phyloP scores from a whole-genome alignment of 2,888 invertebrate species.

The Willowsia nigromaculata region DNA sequence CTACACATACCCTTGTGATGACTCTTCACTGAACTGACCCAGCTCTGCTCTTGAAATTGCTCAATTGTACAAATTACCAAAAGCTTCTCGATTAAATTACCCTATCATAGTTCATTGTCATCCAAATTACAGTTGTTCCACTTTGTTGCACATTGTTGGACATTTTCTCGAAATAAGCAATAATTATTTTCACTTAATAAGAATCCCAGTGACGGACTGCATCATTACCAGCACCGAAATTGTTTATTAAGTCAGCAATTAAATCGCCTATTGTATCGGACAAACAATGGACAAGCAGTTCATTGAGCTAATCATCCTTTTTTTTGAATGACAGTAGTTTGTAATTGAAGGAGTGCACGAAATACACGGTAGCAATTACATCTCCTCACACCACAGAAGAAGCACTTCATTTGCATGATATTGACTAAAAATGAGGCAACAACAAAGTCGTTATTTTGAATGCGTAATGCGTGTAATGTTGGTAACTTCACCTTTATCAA shows the following conservation, averaged over 20 bases:
- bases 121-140: conserved; percentile 17
- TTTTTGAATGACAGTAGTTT: conserved; percentile 14
- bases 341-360: background rate
- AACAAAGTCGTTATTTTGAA: conserved; percentile 36
- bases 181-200: conserved; percentile 3
- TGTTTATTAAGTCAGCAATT: conserved; percentile 64
- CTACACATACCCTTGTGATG: background rate
- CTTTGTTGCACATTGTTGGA: background rate
- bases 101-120: conserved; percentile 20
- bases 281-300: conserved; percentile 18
- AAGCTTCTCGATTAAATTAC: conserved; percentile 26
- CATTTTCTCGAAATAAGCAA: background rate
- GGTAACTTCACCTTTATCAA: background rate
- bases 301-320: background rate
- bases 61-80: conserved; percentile 38
- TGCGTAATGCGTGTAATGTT: conserved; percentile 6
- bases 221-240: conserved; percentile 16
- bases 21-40: background rate
- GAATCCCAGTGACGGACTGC: background rate
- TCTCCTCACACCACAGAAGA: conserved; percentile 17
- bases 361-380: conserved; percentile 37
- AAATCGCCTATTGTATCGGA: conserved; percentile 39
- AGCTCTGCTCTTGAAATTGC: background rate
- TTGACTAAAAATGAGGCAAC: conserved; percentile 55
- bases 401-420: conserved; percentile 55